Base-by-base conservation (phyloP, 2,797 vertebrate species). In the Microchirus variegatus region DNA sequence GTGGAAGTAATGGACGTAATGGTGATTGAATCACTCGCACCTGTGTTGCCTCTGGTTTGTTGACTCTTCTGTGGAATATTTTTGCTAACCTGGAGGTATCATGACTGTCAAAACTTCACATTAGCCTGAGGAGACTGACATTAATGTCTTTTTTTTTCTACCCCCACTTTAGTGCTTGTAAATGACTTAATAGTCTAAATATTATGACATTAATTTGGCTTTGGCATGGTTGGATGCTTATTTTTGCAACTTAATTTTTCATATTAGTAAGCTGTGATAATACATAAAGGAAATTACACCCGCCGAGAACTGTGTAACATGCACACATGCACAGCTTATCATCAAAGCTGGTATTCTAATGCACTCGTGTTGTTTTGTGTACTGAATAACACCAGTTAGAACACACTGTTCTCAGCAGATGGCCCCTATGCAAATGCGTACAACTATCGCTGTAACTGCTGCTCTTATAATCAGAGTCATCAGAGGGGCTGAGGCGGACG, bases 391-490 rank as follows among this genome's bases (percentile, higher is more conserved):
- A 53, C 55, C 63, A 58, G 73, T 77, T 66, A 14, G 74, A 67
- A 59, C 63, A 48, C 10, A 3, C 43, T 47, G 67, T 64, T 75
- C 72, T 59, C 62, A 59, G 14, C 74, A 51, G 50, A 77, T 77
- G 80, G 64, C 53, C n/a, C 1, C 11, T 66, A 84, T 85, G 82
- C 83, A 85, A 89, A 86, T 83, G 59, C 68, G 37, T 53, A 48
- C 13, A 18, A 37, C 51, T 67, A 62, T 77, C 51, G 38, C 16
- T 44, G 47, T 60, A 75, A 84, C 81, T 77, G 73, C 59, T 81
- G 1, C 59, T 74, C 35, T 18, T 72, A 16, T 67, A 69, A 65
- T 74, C 67, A 43, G 19, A 70, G n/a, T 62, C 60, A 19, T 70
- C 53, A 44, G 47, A 58, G 15, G 15, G 38, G 44, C 57, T 62